Conservation (phyloP, 2,797 vertebrate genomes). For the Adelosebastes latens region DNA sequence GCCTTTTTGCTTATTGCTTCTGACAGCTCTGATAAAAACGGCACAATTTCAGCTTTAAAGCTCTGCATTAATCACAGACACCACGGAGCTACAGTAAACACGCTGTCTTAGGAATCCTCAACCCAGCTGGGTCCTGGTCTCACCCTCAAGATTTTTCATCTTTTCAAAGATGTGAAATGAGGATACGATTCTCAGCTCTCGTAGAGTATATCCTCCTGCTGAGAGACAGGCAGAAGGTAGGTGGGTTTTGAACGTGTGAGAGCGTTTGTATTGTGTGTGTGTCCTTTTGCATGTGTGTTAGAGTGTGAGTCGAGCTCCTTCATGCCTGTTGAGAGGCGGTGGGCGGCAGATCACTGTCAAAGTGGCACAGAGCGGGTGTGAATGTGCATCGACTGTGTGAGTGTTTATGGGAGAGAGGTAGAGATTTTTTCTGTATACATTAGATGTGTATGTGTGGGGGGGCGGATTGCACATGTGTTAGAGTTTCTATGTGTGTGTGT, state of each 20-base stretch:
- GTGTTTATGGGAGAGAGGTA: constrained; percentile 32
- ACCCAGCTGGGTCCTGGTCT: constrained; percentile 41
- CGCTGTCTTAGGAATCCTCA: constrained; percentile 45
- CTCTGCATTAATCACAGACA: constrained; percentile 43
- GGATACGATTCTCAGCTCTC: constrained; percentile 49
- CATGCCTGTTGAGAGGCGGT: constrained; percentile 76
- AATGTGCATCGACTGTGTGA: constrained; percentile 29
- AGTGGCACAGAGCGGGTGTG: constrained; percentile 64
- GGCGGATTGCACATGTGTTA: constrained; percentile 66
- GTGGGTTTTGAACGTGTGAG: constrained; percentile 73
- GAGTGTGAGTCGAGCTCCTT: constrained; percentile 69
- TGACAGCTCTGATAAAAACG: constrained; percentile 6
- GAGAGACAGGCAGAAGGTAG: constrained; percentile 76
- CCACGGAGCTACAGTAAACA: constrained; percentile 33
- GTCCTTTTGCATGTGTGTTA: constrained; percentile 50
- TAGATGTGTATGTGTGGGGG: constrained; percentile 62
- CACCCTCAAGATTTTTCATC: constrained; percentile 25
- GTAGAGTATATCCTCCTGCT: constrained; percentile 55
- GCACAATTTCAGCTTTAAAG: constrained; percentile 10
- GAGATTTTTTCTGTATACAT: constrained; percentile 62
- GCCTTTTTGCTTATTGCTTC: not conserved
- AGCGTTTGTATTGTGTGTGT: constrained; percentile 71
- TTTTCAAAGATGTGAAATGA: constrained; percentile 61
- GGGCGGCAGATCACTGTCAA: constrained; percentile 80
- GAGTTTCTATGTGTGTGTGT: constrained; percentile 20